phyloP scores from a whole-genome alignment of 2,888 invertebrate species.

The Rapana venosa region DNA sequence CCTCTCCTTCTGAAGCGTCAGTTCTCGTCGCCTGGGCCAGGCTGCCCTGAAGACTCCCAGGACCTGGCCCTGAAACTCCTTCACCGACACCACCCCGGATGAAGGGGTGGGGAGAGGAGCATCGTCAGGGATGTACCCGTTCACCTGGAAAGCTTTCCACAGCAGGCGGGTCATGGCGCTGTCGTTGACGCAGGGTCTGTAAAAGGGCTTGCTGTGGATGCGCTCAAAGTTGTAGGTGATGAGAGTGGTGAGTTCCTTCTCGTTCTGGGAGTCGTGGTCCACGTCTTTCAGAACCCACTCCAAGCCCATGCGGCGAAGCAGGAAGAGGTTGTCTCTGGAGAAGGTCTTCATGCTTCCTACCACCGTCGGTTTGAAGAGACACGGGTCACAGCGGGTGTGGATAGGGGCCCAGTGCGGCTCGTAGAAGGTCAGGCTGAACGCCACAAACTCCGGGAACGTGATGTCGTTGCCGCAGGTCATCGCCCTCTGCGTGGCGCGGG shows the following conservation, averaged over 20 bases:
- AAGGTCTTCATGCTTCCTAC: constrained; percentile 60
- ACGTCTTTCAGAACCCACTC: constrained; percentile 37
- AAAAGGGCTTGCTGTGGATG: constrained; percentile 28
- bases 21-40: background rate
- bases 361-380: constrained; percentile 54
- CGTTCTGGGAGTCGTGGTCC: constrained; percentile 39
- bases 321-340: constrained; percentile 50
- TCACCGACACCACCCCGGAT: background rate
- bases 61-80: background rate
- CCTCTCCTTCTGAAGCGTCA: constrained; percentile 18
- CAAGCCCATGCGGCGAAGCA: constrained; percentile 51
- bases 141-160: constrained; percentile 58
- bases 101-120: background rate
- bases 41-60: background rate
- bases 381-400: constrained; percentile 60
- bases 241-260: constrained; percentile 50
- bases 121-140: constrained; percentile 57
- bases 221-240: constrained; percentile 53
- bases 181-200: constrained; percentile 44
- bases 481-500: constrained; percentile 39
- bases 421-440: constrained; percentile 49
- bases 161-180: constrained; percentile 48
- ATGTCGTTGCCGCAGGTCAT: constrained; percentile 60
- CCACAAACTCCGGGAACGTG: constrained; percentile 61
- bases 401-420: constrained; percentile 64